phyloP scores from a whole-genome alignment of 2,113 vertebrate genomes.

The Ptychochromis oligacanthus region DNA sequence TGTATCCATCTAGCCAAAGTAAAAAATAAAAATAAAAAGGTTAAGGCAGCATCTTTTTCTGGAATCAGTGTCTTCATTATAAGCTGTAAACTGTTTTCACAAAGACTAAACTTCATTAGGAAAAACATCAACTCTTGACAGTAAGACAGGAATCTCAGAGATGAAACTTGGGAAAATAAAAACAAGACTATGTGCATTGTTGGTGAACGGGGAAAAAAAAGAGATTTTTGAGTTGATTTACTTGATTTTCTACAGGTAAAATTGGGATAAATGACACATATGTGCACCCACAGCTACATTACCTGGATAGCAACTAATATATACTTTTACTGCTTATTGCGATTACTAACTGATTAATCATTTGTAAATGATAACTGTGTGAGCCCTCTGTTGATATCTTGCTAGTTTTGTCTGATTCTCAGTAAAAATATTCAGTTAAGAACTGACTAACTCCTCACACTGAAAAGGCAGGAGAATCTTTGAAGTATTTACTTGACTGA shows the following conservation, averaged over 20 bases:
- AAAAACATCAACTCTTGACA: neutral
- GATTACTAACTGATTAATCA: neutral
- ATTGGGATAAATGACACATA: neutral
- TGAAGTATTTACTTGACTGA: neutral
- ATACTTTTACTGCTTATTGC: neutral
- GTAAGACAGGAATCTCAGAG: neutral
- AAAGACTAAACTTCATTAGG: conserved; percentile 15
- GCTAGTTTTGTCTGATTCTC: neutral
- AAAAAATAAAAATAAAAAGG: neutral
- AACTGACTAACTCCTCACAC: neutral
- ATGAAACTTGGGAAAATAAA: conserved; percentile 6
- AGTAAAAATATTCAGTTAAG: neutral
- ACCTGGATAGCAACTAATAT: neutral
- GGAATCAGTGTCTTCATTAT: conserved; percentile 28
- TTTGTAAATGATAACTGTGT: neutral
- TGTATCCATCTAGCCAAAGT: too few relatives aligned
- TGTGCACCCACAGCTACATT: neutral
- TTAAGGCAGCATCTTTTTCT: conserved; percentile 10
- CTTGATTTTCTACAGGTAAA: neutral
- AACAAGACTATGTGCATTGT: neutral
- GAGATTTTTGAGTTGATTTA: neutral
- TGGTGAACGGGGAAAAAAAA: neutral
- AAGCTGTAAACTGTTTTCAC: conserved; percentile 26
- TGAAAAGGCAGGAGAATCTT: neutral
- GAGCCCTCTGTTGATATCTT: neutral